phyloP scores from a whole-genome alignment of 2,888 invertebrate genomes.

The Aphodius sticticus region DNA sequence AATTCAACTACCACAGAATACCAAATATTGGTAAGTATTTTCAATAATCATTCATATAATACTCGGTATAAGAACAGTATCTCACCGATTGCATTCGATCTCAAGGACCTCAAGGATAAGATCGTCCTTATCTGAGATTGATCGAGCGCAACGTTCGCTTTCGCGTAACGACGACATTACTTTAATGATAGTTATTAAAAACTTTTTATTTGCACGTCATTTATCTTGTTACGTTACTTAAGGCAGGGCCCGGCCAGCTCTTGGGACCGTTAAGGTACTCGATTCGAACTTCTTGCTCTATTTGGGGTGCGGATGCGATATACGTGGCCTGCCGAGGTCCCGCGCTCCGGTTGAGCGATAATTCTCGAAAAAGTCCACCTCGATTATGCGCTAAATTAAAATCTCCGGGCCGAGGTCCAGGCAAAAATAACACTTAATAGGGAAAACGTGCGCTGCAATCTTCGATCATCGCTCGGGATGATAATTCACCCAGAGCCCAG shows the following conservation, averaged over 20 bases:
- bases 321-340: background rate
- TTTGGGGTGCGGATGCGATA: background rate
- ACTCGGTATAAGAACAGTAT: background rate
- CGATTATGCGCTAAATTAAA: constrained; percentile 4
- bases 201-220: constrained; percentile 36
- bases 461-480: background rate
- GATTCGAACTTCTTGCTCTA: background rate
- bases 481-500: background rate
- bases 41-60: too few relatives aligned
- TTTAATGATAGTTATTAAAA: constrained; percentile 36
- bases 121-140: constrained; percentile 28
- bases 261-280: constrained; percentile 9
- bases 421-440: constrained; percentile 4
- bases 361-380: background rate
- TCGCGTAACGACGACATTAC: constrained; percentile 30
- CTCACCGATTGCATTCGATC: background rate
- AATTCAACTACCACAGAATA: too few relatives aligned
- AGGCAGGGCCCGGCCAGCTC: background rate
- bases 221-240: constrained; percentile 30
- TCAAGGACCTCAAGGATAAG: background rate
- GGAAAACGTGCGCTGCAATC: background rate
- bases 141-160: constrained; percentile 26
- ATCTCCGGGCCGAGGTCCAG: background rate
- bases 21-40: too few relatives aligned
- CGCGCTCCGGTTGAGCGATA: background rate